Evolutionary conservation across 2,113 vertebrate genomes (phyloP).

Genomic region (Anolis carolinensis): DNA sequence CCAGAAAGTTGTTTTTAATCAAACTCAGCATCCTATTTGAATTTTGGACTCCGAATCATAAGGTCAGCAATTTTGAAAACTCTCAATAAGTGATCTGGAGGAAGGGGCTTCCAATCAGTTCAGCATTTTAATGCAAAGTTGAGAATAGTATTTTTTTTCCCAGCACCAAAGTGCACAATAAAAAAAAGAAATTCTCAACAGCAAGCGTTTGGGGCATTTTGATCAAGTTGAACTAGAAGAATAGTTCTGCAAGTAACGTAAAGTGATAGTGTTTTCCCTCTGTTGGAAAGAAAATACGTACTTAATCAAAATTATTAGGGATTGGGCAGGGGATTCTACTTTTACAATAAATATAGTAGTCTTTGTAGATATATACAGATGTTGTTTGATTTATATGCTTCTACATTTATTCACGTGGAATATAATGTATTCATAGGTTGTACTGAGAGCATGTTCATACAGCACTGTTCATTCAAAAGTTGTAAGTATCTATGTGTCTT

Average conservation of each 20-base stretch:
- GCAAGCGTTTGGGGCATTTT: background rate
- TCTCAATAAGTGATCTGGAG: constrained; percentile 52
- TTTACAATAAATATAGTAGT: too few species aligned
- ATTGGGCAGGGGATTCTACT: too few species aligned
- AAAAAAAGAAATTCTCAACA: constrained; percentile 14
- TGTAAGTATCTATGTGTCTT: background rate
- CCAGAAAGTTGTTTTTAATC: constrained; percentile 67
- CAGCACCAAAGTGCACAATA: background rate
- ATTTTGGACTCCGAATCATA: constrained; percentile 57
- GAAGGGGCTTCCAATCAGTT: constrained; percentile 40
- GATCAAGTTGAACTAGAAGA: constrained; percentile 1
- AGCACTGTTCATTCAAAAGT: background rate
- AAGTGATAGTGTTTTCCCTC: background rate
- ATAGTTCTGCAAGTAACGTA: background rate
- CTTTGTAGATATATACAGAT: too few species aligned
- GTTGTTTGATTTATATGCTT: too few species aligned
- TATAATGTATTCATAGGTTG: too few species aligned
- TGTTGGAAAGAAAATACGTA: background rate
- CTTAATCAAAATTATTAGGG: background rate
- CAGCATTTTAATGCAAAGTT: background rate
- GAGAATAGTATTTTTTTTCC: constrained; percentile 28
- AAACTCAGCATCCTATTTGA: constrained; percentile 62
- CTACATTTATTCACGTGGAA: too few species aligned
- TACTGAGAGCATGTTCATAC: background rate
- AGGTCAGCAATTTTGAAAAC: constrained; percentile 57